These are phyloP conservation scores for Archips crataeganus DNA, from an alignment of 2,888 invertebrate genomes.

Conservation along the genomic window DNA sequence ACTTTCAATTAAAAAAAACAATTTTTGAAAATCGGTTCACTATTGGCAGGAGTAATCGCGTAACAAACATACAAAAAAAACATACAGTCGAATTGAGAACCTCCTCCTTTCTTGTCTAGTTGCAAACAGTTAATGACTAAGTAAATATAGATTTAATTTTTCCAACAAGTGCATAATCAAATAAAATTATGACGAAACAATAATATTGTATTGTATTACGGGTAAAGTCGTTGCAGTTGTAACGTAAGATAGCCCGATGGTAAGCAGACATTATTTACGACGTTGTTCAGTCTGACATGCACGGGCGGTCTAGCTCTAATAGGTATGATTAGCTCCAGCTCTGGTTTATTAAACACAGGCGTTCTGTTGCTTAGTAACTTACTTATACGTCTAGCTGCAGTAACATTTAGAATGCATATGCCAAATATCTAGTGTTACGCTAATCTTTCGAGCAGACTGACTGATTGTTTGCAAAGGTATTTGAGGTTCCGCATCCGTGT, in stretches of 20 bases:
- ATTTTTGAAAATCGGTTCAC: no score
- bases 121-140: no score
- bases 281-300: neutral
- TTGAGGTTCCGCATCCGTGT: neutral
- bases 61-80: no score
- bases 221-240: neutral
- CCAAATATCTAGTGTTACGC: neutral
- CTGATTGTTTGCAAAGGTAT: neutral
- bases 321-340: slow-evolving; percentile 6
- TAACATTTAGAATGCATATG: no score
- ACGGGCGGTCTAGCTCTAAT: neutral
- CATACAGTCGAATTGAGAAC: no score
- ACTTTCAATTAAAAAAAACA: no score
- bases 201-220: no score
- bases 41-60: no score
- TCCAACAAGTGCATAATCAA: no score
- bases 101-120: no score
- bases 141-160: no score
- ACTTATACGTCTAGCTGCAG: neutral
- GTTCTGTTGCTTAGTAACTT: neutral
- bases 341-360: neutral
- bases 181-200: no score
- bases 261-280: neutral
- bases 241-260: neutral
- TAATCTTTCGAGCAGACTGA: neutral